Conservation (phyloP, 2,113 vertebrate genomes). For the Verasper variegatus region DNA sequence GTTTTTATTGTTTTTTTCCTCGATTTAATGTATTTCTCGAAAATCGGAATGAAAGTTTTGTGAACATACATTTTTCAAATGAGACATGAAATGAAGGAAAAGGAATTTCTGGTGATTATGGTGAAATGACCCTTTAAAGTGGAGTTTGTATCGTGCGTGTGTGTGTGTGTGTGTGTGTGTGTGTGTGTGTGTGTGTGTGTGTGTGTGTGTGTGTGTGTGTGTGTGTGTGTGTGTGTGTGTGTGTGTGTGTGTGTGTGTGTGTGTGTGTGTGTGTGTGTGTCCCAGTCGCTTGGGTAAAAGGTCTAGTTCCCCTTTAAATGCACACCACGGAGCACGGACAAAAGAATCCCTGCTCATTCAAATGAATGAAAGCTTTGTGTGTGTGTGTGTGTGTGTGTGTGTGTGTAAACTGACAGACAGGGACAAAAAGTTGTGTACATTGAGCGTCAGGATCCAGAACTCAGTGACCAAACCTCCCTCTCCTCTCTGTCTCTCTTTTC, state of each 20-base stretch:
- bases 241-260: constrained; percentile 15
- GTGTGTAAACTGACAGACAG: constrained; percentile 7
- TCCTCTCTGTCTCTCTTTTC: constrained; percentile 8
- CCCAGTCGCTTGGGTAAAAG: constrained; percentile 44
- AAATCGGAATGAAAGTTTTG: not conserved
- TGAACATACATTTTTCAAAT: not conserved
- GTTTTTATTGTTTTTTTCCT: too few species aligned
- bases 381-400: constrained; percentile 43
- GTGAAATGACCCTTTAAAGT: not conserved
- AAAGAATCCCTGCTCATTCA: constrained; percentile 76
- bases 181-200: not conserved
- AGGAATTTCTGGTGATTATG: not conserved
- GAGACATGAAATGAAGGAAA: not conserved
- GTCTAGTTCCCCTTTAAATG: constrained; percentile 74
- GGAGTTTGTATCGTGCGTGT: not conserved
- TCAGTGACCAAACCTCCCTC: constrained; percentile 12
- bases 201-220: constrained; percentile 7
- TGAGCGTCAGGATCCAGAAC: constrained; percentile 44
- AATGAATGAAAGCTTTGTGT: constrained; percentile 72
- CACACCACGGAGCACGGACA: constrained; percentile 61
- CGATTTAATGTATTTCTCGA: too few species aligned
- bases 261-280: constrained; percentile 10
- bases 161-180: too few species aligned
- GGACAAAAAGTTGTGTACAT: constrained; percentile 48
- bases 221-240: constrained; percentile 7